Conservation (phyloP, 1,140 invertebrate species). For the Asbolus verrucosus region DNA sequence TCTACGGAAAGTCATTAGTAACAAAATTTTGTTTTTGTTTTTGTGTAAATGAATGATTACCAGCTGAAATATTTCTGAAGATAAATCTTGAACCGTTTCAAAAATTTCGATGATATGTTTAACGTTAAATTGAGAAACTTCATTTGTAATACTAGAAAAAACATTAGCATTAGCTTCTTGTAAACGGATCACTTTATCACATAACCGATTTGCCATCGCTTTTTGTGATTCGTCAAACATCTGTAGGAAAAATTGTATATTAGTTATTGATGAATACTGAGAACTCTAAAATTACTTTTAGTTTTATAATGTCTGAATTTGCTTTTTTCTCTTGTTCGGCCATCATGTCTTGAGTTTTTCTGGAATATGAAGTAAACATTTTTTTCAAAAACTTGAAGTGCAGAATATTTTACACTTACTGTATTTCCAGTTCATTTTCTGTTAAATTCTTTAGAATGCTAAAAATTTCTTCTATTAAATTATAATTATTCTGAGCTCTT, state of each 20-base stretch:
- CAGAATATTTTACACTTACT: conserved; percentile 60
- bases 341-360: conserved; percentile 48
- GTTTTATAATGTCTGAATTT: conserved; percentile 9
- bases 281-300: conserved; percentile 28
- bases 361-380: conserved; percentile 11
- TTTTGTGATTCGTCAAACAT: conserved; percentile 53
- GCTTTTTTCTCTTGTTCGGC: conserved; percentile 37
- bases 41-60: no score
- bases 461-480: conserved; percentile 69
- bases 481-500: conserved; percentile 65
- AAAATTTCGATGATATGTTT: conserved; percentile 55
- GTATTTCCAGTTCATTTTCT: conserved; percentile 67
- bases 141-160: conserved; percentile 47
- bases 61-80: conserved; percentile 62
- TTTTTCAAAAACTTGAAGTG: conserved; percentile 30
- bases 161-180: conserved; percentile 59
- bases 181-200: conserved; percentile 53
- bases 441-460: conserved; percentile 66
- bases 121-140: conserved; percentile 39
- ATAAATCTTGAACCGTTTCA: conserved; percentile 64
- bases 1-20: no score
- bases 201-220: conserved; percentile 46
- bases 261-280: neutral
- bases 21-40: no score
- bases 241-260: neutral